Evolutionary conservation across 2,888 invertebrate species (phyloP), one percentile per base, ranked within the genome.

Genomic region (Baccha elongata): DNA sequence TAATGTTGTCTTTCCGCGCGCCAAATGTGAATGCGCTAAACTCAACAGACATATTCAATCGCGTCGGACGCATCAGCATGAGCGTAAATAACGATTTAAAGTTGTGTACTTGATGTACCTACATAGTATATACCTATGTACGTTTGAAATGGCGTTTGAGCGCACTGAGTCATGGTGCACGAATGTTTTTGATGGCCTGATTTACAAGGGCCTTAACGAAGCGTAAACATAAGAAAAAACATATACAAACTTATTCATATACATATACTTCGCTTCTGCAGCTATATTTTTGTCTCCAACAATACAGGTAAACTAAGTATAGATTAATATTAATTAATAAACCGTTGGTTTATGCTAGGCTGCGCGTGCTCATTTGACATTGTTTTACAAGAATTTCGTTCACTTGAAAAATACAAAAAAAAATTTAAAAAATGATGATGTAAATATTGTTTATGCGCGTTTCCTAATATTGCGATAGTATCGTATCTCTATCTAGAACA

Each of bases 171-270:
- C 76, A 78, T 55, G 71, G 58, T 60, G 37, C 60, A 65, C 58
- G 65, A 78, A 65, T 65, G 72, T 35, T 58, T 71, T 71, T 15
- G 65, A 58, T 50, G 42, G 50, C 15, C 55, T 19, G 48, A 71
- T 48, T 60, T 19, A 78, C 78, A 78, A 78, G 78, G 72, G 78
- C 58, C 35, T 72, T 65, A 78, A 35, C 78, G 72, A 78, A 78
- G 78, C 78, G 78, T 78, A 60, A 72, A 71, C 71, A 29, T 42
- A 72, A 52, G 42, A 32, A 71, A 26, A 60, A 23, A 40, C 8
- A 17, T 19, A 52, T 10, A 62, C 21, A 48, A 11, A 35, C 21
- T 15, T 37, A 11, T 53, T 1, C 35, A 11, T 35, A 37, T 35
- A 29, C 19, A 17, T 52, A 32, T 17, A 13, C 13, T 35, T 35